Percentiles rank a stretch among this genome's conserved stretches.
phyloP scores from a whole-genome alignment of 2,113 vertebrate species.

The Dunckerocampus dactyliophorus region DNA sequence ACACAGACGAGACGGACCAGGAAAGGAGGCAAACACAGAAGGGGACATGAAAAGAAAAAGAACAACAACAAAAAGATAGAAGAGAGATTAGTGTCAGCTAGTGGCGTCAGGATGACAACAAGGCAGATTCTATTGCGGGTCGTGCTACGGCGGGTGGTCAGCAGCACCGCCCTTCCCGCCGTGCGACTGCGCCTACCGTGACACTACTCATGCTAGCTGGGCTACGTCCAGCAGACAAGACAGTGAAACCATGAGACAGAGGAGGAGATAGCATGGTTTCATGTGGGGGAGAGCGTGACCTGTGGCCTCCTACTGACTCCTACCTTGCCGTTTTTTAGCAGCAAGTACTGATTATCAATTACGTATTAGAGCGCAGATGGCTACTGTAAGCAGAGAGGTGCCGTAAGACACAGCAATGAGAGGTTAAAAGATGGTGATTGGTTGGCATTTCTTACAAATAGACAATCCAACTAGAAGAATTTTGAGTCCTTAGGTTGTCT shows the following conservation, averaged over 20 bases:
- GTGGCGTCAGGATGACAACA: slow-evolving; percentile 99
- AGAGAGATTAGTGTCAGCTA: slow-evolving; percentile 99
- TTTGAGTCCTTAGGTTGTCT: slow-evolving; percentile 76
- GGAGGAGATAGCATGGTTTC: slow-evolving; percentile 79
- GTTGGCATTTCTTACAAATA: slow-evolving; percentile 69
- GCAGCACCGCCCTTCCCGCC: slow-evolving; percentile 28
- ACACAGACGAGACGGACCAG: slow-evolving; percentile 76
- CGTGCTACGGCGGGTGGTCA: slow-evolving; percentile 49
- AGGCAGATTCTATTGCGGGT: slow-evolving; percentile 78
- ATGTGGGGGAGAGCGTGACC: slow-evolving; percentile 62
- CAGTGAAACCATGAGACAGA: slow-evolving; percentile 65
- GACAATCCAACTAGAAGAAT: slow-evolving; percentile 83
- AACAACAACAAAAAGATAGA: slow-evolving; percentile 83
- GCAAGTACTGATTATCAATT: slow-evolving; percentile 67
- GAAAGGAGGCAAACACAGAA: slow-evolving; percentile 69
- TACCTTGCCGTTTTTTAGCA: slow-evolving; percentile 50
- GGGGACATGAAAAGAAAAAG: slow-evolving; percentile 71
- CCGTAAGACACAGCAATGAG: slow-evolving; percentile 91
- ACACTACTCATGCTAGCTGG: slow-evolving; percentile 67
- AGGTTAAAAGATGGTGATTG: slow-evolving; percentile 90
- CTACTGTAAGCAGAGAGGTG: slow-evolving; percentile 84
- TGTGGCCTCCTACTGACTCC: background rate
- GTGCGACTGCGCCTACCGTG: slow-evolving; percentile 57
- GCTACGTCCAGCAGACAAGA: slow-evolving; percentile 60
- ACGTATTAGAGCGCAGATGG: slow-evolving; percentile 84